Evolutionary conservation across 2,113 vertebrate species (phyloP).

Genomic region (Semnornis frantzii): DNA sequence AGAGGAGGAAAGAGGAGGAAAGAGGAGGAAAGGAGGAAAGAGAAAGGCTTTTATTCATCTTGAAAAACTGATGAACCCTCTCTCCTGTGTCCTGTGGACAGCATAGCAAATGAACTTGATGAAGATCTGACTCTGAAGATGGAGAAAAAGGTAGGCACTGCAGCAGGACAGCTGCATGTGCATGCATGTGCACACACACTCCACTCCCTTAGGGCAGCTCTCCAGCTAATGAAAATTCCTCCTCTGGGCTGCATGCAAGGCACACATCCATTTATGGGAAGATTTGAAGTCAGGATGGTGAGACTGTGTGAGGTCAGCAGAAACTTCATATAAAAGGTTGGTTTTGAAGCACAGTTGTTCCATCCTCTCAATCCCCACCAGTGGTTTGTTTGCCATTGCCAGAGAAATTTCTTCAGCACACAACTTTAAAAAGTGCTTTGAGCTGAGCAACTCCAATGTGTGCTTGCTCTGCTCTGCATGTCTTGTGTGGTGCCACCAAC

Average conservation of each 20-base stretch:
- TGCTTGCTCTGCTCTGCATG: not conserved
- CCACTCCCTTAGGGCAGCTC: not conserved
- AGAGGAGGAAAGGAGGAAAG: too few relatives aligned
- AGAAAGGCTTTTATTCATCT: not conserved
- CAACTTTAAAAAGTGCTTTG: not conserved
- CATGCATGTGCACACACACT: not conserved
- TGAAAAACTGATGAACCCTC: not conserved
- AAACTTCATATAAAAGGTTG: not conserved
- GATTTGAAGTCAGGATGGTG: not conserved
- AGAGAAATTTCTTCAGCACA: not conserved
- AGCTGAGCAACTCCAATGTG: not conserved
- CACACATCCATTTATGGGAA: slow-evolving; percentile 11
- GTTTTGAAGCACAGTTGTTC: not conserved
- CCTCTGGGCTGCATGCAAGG: not conserved
- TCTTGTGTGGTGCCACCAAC: not conserved
- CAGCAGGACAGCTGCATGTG: not conserved
- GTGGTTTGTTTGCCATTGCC: not conserved
- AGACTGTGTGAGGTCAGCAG: slow-evolving; percentile 8
- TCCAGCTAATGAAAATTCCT: not conserved
- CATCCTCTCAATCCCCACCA: not conserved
- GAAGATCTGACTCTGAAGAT: not conserved
- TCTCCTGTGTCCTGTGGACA: not conserved
- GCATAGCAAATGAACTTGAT: not conserved
- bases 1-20: not conserved
- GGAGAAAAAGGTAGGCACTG: not conserved